These are phyloP conservation scores for Echiichthys vipera DNA, from an alignment of 2,797 vertebrate species.

Conservation along the genomic window DNA sequence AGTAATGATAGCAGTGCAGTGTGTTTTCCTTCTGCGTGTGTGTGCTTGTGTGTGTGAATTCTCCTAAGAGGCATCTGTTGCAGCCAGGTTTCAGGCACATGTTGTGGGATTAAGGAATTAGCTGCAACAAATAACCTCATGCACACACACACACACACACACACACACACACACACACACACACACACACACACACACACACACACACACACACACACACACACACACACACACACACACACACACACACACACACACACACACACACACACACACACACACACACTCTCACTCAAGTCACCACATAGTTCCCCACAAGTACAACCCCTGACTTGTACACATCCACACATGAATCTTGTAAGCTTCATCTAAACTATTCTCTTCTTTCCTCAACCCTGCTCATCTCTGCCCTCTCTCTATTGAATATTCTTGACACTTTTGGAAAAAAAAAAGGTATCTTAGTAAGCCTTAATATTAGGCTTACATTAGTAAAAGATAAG, in stretches of 20 bases:
- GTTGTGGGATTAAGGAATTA: conserved; percentile 63
- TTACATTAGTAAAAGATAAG: conserved; percentile 67
- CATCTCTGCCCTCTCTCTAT: conserved; percentile 12
- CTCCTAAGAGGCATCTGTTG: conserved; percentile 53
- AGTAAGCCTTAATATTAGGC: conserved; percentile 30
- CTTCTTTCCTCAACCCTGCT: conserved; percentile 15
- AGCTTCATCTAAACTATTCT: conserved; percentile 11
- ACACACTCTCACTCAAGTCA: conserved; percentile 9
- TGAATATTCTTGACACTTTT: conserved; percentile 26
- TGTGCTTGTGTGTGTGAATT: background rate
- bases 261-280: conserved; percentile 26
- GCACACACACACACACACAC: conserved; percentile 26
- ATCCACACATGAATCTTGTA: conserved; percentile 28
- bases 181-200: conserved; percentile 26
- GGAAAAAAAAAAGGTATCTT: conserved; percentile 29
- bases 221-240: conserved; percentile 28
- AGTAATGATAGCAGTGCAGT: conserved; percentile 20
- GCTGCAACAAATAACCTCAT: conserved; percentile 60
- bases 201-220: conserved; percentile 22
- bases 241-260: conserved; percentile 31
- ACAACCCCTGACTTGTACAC: conserved; percentile 38
- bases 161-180: conserved; percentile 31
- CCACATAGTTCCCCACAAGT: conserved; percentile 30
- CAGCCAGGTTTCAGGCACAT: conserved; percentile 63
- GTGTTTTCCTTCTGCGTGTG: conserved; percentile 29